Evolutionary conservation across 2,888 invertebrate species (phyloP), one percentile per base, ranked within the genome.

Genomic region (Ormia ochracea): DNA sequence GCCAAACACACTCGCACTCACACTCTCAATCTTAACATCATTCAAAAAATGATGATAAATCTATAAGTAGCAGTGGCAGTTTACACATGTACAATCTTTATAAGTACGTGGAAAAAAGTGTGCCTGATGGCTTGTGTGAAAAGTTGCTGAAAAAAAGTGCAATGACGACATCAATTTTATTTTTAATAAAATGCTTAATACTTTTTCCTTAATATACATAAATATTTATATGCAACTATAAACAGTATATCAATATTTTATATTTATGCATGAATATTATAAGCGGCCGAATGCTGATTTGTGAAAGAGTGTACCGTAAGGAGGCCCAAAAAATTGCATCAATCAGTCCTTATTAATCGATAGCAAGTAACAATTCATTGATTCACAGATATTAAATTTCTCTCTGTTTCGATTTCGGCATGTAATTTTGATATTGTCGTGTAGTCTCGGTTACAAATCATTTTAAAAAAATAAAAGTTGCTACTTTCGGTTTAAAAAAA

Each of bases 151-250:
- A 14, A 54, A 54, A 58, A 59, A 74, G 9, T 23, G 63, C 76
- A 76, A 76, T 80, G 76, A 76, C 76, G 72, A 73, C 76, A 76
- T 56, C 58, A 68, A 63, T 63, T 76, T 63, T 38, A 41, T 65
- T 43, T 59, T 59, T 58, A 59, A 74, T 68, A 65, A 74, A 74
- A 78, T 74, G 38, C 43, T 38, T n/a, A 12, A 58, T 45, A 69
- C 7, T 38, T 48, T 21, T 14, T 56, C 26, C 0, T 45, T 36
- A n/a, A 48, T 36, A 23, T 41, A 43, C 33, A 50, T 19, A 54
- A 31, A 72, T 41, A 54, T 43, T 45, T 33, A 50, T 59, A 59
- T 28, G 21, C 54, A 38, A 19, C 45, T 45, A 36, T 19, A 10
- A 10, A 4, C 23, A 65, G 50, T 17, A 6, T 50, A 7, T 31